These are phyloP conservation scores for Zophobas atratus DNA, from an alignment of 1,140 invertebrate genomes.

Conservation along the genomic window DNA sequence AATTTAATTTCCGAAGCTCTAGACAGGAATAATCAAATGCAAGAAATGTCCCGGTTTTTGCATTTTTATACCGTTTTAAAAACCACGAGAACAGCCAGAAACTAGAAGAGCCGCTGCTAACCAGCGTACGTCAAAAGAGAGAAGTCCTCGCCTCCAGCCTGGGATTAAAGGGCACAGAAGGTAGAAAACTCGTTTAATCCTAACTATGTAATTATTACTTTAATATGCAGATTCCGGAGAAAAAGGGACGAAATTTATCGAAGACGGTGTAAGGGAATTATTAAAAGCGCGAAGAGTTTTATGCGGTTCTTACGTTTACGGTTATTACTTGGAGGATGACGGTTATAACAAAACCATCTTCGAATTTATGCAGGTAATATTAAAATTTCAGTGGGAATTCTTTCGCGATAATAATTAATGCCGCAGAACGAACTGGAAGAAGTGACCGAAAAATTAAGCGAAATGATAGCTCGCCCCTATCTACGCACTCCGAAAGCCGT, in stretches of 20 bases:
- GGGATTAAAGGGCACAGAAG: slow-evolving; percentile 64
- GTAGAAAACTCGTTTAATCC: slow-evolving; percentile 56
- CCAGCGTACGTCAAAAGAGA: slow-evolving; percentile 77
- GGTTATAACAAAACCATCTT: slow-evolving; percentile 80
- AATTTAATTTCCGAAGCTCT: slow-evolving; percentile 75
- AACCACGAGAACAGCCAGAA: slow-evolving; percentile 79
- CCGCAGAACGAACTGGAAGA: slow-evolving; percentile 79
- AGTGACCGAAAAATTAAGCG: slow-evolving; percentile 77
- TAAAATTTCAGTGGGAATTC: slow-evolving; percentile 22
- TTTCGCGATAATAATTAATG: slow-evolving; percentile 45
- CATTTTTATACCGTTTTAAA: slow-evolving; percentile 80
- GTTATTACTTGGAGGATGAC: slow-evolving; percentile 78
- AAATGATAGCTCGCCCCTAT: slow-evolving; percentile 78
- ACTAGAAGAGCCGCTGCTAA: slow-evolving; percentile 77
- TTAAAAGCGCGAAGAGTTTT: slow-evolving; percentile 77
- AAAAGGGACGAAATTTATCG: slow-evolving; percentile 73
- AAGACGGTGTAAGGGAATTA: slow-evolving; percentile 77
- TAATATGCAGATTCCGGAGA: slow-evolving; percentile 63
- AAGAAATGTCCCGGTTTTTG: slow-evolving; percentile 78
- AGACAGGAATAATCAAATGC: slow-evolving; percentile 74
- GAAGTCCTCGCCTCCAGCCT: slow-evolving; percentile 72
- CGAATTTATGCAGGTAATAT: slow-evolving; percentile 79
- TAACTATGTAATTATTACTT: slow-evolving; percentile 11
- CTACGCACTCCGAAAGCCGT: slow-evolving; percentile 75
- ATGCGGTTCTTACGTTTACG: slow-evolving; percentile 80